phyloP scores from a whole-genome alignment of 2,888 invertebrate genomes.

The Cephalotes varians region DNA sequence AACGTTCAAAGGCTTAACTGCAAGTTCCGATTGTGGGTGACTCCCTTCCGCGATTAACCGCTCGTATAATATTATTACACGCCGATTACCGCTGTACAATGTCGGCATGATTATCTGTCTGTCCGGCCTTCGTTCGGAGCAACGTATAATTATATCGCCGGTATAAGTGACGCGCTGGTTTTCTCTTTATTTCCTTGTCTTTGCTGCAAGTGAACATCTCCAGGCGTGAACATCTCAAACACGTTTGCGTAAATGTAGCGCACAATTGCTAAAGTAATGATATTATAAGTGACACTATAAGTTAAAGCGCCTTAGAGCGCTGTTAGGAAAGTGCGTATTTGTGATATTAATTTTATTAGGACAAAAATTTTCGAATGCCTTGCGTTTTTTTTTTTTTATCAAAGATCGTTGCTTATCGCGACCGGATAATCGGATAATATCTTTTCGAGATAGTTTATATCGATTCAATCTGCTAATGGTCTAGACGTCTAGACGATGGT shows the following conservation, averaged over 20 bases:
- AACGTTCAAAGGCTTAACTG: not conserved
- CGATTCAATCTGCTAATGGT: slow-evolving; percentile 53
- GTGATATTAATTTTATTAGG: not conserved
- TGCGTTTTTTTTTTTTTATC: slow-evolving; percentile 13
- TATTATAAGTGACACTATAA: not conserved
- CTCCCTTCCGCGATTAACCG: slow-evolving; percentile 36
- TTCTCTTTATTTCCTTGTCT: slow-evolving; percentile 13
- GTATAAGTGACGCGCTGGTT: slow-evolving; percentile 32
- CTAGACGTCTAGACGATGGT: slow-evolving; percentile 56
- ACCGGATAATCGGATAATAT: slow-evolving; percentile 38
- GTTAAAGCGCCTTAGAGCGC: slow-evolving; percentile 2
- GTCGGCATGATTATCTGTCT: slow-evolving; percentile 37
- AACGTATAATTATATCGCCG: slow-evolving; percentile 49
- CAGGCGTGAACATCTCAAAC: slow-evolving; percentile 7
- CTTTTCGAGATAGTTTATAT: slow-evolving; percentile 38
- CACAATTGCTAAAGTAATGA: not conserved
- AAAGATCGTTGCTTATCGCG: slow-evolving; percentile 39
- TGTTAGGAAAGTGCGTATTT: not conserved
- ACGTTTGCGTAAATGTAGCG: not conserved
- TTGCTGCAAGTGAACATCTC: not conserved
- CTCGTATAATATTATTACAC: slow-evolving; percentile 49
- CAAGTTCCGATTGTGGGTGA: not conserved
- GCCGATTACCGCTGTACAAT: slow-evolving; percentile 42
- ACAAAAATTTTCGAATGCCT: not conserved
- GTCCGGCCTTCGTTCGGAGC: slow-evolving; percentile 43